Evolutionary conservation across 2,113 vertebrate genomes (phyloP).

Genomic region (Pycnonotus jocosus): DNA sequence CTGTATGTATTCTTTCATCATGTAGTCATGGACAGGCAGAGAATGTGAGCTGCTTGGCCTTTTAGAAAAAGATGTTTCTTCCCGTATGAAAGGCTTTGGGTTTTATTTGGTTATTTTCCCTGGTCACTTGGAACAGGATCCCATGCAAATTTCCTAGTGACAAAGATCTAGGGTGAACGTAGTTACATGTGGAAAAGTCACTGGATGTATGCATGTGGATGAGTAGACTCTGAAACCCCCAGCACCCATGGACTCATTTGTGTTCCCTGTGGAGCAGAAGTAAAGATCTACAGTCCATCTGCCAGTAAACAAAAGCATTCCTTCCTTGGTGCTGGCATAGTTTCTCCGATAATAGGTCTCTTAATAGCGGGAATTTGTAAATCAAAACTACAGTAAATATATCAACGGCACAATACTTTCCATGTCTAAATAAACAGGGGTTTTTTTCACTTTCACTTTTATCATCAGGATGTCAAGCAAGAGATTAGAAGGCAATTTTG

Average conservation of each 20-base stretch:
- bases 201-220: background rate
- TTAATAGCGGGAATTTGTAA: conserved; percentile 45
- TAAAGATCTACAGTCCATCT: conserved; percentile 5
- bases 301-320: conserved; percentile 25
- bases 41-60: background rate
- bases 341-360: conserved; percentile 4
- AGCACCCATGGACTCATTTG: background rate
- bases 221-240: background rate
- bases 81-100: background rate
- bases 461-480: conserved; percentile 66
- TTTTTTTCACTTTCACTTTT: conserved; percentile 58
- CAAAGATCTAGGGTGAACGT: background rate
- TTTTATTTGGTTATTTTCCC: no score
- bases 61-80: background rate
- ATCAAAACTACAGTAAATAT: conserved; percentile 52
- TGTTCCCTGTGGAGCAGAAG: background rate
- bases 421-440: conserved; percentile 51
- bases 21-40: background rate
- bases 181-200: background rate
- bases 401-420: conserved; percentile 25
- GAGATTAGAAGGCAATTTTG: conserved; percentile 72
- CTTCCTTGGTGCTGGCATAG: background rate
- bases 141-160: background rate
- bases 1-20: background rate
- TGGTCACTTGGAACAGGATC: background rate